Evolutionary conservation across 2,113 vertebrate species (phyloP).

Genomic region (Bufo bufo): DNA sequence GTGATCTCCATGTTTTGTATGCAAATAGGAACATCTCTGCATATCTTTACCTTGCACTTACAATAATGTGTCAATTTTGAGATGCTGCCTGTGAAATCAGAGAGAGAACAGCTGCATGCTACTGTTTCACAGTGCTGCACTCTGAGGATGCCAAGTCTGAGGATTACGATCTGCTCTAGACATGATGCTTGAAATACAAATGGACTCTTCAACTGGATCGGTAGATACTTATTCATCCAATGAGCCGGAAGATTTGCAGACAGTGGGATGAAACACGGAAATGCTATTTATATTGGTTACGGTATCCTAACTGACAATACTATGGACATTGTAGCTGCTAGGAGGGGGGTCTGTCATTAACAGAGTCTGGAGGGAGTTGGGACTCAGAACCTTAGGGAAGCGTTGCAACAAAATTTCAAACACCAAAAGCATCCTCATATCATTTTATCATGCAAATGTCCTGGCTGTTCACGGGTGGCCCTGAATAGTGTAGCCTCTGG

Average conservation of each 20-base stretch:
- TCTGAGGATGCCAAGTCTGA: not conserved
- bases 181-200: conserved; percentile 36
- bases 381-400: too few species aligned
- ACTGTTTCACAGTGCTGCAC: conserved; percentile 36
- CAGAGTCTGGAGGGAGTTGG: too few species aligned
- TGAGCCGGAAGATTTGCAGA: not conserved
- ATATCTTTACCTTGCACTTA: conserved; percentile 41
- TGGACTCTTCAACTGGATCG: not conserved
- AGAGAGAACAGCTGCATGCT: conserved; percentile 33
- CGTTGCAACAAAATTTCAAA: too few species aligned
- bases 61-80: conserved; percentile 40
- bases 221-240: not conserved
- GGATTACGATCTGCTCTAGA: conserved; percentile 35
- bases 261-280: not conserved
- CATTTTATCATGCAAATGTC: too few species aligned
- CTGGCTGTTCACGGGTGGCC: too few species aligned
- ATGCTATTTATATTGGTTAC: not conserved
- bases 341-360: too few species aligned
- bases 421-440: too few species aligned
- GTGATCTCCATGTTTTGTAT: conserved; percentile 37
- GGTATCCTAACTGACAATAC: too few species aligned
- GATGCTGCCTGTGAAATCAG: conserved; percentile 33
- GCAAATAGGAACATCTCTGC: conserved; percentile 48
- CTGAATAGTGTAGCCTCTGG: too few species aligned
- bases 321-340: too few species aligned